A percentile compares a stretch with the other conserved stretches of the same genome.
phyloP scores from a whole-genome alignment of 2,797 vertebrate species.

The Agapornis canus region DNA sequence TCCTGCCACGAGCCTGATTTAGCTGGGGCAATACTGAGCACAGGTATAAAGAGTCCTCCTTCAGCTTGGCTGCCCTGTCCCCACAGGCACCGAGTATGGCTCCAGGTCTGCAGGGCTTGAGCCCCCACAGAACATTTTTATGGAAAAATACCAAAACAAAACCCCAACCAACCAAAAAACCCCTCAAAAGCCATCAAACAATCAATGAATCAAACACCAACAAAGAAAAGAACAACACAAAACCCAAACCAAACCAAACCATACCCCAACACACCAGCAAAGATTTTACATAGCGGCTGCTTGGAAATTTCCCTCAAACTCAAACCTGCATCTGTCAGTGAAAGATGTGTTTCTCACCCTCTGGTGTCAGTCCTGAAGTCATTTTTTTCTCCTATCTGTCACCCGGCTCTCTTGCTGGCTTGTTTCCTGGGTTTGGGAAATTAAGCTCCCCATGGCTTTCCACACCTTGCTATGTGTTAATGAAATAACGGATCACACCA shows the following conservation, averaged over 20 bases:
- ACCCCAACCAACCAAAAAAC: background rate
- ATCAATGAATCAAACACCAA: background rate
- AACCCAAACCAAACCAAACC: background rate
- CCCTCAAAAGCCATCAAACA: no score
- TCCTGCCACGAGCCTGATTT: background rate
- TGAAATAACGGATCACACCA: background rate
- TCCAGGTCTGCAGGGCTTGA: background rate
- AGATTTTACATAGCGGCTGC: background rate
- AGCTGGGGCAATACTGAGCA: background rate
- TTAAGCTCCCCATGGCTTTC: background rate
- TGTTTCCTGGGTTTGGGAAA: background rate
- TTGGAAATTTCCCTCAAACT: background rate
- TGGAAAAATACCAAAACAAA: background rate
- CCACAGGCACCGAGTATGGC: fast-evolving
- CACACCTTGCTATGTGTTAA: background rate
- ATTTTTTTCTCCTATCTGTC: background rate
- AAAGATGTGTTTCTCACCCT: background rate
- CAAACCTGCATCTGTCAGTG: background rate
- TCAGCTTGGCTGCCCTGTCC: background rate
- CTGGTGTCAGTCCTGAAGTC: background rate
- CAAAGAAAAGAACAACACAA: background rate
- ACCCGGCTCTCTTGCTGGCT: background rate
- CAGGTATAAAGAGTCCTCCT: background rate
- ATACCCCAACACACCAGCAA: background rate
- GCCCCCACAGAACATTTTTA: fast-evolving